Evolutionary conservation across 2,113 vertebrate species (phyloP).

Genomic region (Nibea coibor): DNA sequence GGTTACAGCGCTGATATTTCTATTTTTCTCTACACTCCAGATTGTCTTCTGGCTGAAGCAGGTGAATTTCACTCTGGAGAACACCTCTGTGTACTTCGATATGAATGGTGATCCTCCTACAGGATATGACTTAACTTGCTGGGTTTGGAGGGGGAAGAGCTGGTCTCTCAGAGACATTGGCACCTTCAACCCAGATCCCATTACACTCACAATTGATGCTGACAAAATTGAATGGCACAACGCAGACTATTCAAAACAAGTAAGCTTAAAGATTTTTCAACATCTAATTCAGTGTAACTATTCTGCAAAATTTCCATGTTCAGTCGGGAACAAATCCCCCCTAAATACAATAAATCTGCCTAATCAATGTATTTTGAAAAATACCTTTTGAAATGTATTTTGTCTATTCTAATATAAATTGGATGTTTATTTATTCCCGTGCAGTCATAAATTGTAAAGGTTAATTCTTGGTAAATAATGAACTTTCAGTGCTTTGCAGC

Average conservation of each 20-base stretch:
- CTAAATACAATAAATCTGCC: background rate
- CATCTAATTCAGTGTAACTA: constrained; percentile 76
- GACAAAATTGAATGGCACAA: constrained; percentile 74
- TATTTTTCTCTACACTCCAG: constrained; percentile 63
- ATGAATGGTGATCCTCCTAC: constrained; percentile 80
- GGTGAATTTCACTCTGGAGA: constrained; percentile 82
- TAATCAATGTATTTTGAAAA: background rate
- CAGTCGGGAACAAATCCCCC: background rate
- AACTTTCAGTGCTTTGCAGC: background rate
- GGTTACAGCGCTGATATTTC: background rate
- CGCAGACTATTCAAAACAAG: constrained; percentile 10
- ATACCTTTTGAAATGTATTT: too few species aligned
- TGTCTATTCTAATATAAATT: background rate
- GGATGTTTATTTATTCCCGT: too few species aligned
- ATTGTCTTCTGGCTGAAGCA: constrained; percentile 76
- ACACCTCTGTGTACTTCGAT: constrained; percentile 83
- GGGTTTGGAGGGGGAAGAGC: constrained; percentile 59
- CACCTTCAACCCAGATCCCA: constrained; percentile 71
- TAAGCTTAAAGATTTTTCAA: constrained; percentile 68
- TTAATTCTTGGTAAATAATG: background rate
- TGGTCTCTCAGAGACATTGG: constrained; percentile 80
- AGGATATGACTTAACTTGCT: constrained; percentile 85
- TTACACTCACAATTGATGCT: constrained; percentile 64
- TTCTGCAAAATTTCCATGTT: constrained; percentile 84
- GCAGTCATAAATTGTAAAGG: too few species aligned